These are phyloP conservation scores for Aphelenchoides avenae DNA, from an alignment of 1,140 invertebrate genomes.

Conservation along the genomic window DNA sequence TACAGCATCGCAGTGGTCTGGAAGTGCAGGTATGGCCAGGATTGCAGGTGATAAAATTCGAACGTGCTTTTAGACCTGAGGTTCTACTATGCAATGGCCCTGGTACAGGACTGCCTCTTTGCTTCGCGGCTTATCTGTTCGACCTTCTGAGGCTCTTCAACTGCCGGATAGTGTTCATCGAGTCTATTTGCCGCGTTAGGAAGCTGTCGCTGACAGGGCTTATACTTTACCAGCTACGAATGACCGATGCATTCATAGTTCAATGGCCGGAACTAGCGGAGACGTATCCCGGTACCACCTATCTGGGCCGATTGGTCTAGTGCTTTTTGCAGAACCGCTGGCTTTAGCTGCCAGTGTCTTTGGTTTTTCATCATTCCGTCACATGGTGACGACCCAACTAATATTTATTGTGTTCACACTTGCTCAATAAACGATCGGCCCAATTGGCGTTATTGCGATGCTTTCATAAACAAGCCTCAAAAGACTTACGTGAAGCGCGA, in stretches of 20 bases:
- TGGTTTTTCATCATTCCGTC: too few relatives aligned
- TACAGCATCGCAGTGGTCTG: conserved; percentile 1
- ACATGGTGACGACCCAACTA: too few relatives aligned
- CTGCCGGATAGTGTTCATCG: conserved; percentile 79
- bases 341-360: too few relatives aligned
- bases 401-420: too few relatives aligned
- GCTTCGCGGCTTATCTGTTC: conserved; percentile 67
- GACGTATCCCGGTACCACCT: conserved; percentile 64
- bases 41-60: neutral
- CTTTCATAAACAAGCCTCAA: too few relatives aligned
- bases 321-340: too few relatives aligned
- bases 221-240: conserved; percentile 71
- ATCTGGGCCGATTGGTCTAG: conserved; percentile 19
- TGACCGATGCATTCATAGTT: conserved; percentile 80
- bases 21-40: neutral
- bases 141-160: conserved; percentile 68
- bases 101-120: conserved; percentile 86
- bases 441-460: too few relatives aligned
- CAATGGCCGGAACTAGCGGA: conserved; percentile 75
- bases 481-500: too few relatives aligned
- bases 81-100: conserved; percentile 83
- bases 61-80: conserved; percentile 45
- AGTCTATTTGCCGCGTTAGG: conserved; percentile 86
- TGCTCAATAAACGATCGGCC: too few relatives aligned
- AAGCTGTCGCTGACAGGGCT: conserved; percentile 80